These are phyloP conservation scores for Eumacrocentrus americanus DNA, from an alignment of 2,888 invertebrate species.

Conservation along the genomic window DNA sequence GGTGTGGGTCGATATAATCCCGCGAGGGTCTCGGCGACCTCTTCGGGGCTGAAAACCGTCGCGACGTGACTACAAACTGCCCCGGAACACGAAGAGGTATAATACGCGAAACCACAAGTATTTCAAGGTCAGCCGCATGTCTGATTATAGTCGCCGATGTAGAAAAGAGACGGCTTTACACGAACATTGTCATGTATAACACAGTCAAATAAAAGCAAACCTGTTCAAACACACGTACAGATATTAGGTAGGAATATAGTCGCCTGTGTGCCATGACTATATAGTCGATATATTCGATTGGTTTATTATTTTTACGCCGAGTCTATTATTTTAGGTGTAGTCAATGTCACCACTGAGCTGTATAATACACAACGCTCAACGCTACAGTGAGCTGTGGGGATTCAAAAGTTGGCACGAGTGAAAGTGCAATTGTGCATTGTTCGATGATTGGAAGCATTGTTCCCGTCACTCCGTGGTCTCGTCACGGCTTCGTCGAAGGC, in stretches of 20 bases:
- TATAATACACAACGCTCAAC: not conserved
- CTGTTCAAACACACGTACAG: too few relatives aligned
- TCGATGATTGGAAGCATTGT: constrained; percentile 14
- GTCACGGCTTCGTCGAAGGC: not conserved
- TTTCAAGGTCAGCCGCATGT: constrained; percentile 13
- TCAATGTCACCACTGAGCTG: too few relatives aligned
- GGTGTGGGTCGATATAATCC: constrained; percentile 18
- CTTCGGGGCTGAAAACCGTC: constrained; percentile 11
- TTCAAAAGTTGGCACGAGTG: not conserved
- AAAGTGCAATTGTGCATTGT: constrained; percentile 13
- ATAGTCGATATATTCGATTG: too few relatives aligned
- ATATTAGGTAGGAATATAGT: too few relatives aligned
- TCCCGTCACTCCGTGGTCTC: not conserved
- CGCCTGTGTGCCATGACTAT: too few relatives aligned
- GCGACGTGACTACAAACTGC: constrained; percentile 15
- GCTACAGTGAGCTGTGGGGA: not conserved
- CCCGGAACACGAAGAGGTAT: constrained; percentile 11
- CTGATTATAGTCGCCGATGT: not conserved
- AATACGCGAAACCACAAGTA: constrained; percentile 16
- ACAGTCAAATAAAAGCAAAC: not conserved
- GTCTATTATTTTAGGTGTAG: too few relatives aligned
- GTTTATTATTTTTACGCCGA: too few relatives aligned
- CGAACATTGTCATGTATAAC: not conserved
- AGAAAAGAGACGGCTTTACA: not conserved
- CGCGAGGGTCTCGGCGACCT: constrained; percentile 8